A percentile compares a stretch with the other conserved stretches of the same genome.
Evolutionary conservation across 2,113 vertebrate species (phyloP).

Genomic region (Tenrec ecaudatus): DNA sequence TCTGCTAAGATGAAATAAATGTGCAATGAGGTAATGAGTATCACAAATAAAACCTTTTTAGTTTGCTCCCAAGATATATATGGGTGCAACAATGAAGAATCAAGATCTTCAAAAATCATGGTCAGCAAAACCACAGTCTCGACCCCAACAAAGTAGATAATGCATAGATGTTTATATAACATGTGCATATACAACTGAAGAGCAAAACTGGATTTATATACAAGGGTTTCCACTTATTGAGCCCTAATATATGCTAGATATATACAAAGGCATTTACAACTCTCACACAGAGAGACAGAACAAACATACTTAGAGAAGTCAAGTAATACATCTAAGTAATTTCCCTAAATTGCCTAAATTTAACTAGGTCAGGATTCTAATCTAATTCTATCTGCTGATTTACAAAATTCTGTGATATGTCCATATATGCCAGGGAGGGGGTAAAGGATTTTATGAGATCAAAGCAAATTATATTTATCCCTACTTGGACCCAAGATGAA

Average conservation of each 20-base stretch:
- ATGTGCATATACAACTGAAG: not conserved
- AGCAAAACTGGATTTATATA: constrained; percentile 15
- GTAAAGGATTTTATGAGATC: not conserved
- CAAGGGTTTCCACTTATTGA: not conserved
- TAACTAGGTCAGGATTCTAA: constrained; percentile 23
- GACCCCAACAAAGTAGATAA: not conserved
- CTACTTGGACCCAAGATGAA: not conserved
- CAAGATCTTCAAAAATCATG: not conserved
- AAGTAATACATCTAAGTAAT: too few relatives aligned
- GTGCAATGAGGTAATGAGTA: not conserved
- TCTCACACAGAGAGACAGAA: not conserved
- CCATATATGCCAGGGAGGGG: not conserved
- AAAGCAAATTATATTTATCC: not conserved
- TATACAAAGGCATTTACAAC: not conserved
- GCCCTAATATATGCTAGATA: not conserved
- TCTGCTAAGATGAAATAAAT: constrained; percentile 14
- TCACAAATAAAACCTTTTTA: not conserved
- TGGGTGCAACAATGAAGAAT: constrained; percentile 23
- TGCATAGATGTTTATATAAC: not conserved
- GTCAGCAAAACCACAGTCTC: not conserved
- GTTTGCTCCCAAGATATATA: not conserved
- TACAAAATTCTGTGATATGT: not conserved
- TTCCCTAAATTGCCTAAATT: not conserved
- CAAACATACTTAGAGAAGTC: not conserved
- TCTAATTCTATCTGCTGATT: constrained; percentile 3